Evolutionary conservation across 2,113 vertebrate species (phyloP), one percentile per base, ranked within the genome.

Genomic region (Semnornis frantzii): DNA sequence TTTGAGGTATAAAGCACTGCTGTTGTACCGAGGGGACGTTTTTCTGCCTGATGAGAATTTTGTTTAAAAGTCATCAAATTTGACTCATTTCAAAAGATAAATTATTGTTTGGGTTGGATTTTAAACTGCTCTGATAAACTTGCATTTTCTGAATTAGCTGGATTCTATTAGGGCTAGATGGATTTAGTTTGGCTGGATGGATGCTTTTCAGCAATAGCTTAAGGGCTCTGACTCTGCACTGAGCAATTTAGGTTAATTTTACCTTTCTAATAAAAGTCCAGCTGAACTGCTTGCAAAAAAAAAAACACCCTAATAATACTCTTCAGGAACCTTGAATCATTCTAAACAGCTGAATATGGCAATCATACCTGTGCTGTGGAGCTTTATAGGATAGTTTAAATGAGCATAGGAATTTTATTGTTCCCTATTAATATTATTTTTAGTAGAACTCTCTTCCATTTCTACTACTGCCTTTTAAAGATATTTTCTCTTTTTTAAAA

Each of bases 211-310:
- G 93, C 66, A 80, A 70, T 21, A 85, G 73, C 78, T 92, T 75
- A 85, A 87, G 75, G 82, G 78, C 68, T 95, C 73, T 85, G 4
- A 3, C 66, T 95, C 92, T 91, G 88, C 85, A 69, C 80, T 82
- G 60, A 93, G 83, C 84, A 82, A 73, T 84, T 96, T 87, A 52
- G 37, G 80, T 96, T 95, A 91, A 94, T 96, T 97, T 94, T 91
- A 72, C 78, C 71, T 75, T 96, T 94, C 91, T 85, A 75, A 94
- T 94, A 90, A 82, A 95, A 95, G 87, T 95, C 91, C 82, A 77
- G 73, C 94, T 83, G 76, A 96, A 73, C 80, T 92, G 69, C 89
- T 91, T 91, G 76, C 65, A 91, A 76, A 85, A 94, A 88, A 19
- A 12, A 42, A 42, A 39, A 39, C n/a, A 39, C 48, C 48, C 42